phyloP scores from a whole-genome alignment of 2,113 vertebrate species.

The Pelusios castaneus region DNA sequence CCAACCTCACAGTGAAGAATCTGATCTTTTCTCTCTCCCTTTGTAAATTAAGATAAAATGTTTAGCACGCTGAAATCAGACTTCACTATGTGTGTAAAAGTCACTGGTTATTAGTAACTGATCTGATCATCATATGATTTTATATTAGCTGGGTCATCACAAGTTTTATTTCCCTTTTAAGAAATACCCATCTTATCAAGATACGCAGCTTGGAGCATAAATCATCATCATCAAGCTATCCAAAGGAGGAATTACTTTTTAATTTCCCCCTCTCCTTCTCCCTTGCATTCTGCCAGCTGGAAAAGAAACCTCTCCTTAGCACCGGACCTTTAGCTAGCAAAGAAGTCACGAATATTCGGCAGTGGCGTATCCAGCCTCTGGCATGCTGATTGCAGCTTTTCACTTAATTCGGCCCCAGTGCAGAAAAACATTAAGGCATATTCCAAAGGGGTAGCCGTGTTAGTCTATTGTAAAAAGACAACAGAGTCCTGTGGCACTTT shows the following conservation, averaged over 20 bases:
- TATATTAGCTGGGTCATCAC: fast-evolving
- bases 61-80: not conserved
- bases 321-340: fast-evolving
- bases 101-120: not conserved
- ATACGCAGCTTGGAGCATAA: not conserved
- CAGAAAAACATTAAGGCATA: not conserved
- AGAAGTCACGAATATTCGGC: fast-evolving
- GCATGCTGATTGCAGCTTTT: fast-evolving
- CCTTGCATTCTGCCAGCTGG: not conserved
- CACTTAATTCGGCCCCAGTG: fast-evolving
- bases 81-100: not conserved
- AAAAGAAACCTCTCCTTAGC: not conserved
- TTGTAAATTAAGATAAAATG: fast-evolving
- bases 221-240: fast-evolving
- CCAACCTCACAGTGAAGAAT: not conserved
- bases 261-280: too few species aligned
- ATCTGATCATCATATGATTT: fast-evolving
- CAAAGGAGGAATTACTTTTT: too few species aligned
- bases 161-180: fast-evolving
- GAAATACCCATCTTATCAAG: fast-evolving
- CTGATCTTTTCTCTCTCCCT: fast-evolving
- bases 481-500: too few species aligned
- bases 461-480: too few species aligned
- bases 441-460: too few species aligned
- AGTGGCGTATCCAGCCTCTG: fast-evolving